Percentiles rank a stretch among this genome's conserved stretches.
Conservation (phyloP, 2,888 invertebrate species). For the Caenorhabditis macrosperma region DNA sequence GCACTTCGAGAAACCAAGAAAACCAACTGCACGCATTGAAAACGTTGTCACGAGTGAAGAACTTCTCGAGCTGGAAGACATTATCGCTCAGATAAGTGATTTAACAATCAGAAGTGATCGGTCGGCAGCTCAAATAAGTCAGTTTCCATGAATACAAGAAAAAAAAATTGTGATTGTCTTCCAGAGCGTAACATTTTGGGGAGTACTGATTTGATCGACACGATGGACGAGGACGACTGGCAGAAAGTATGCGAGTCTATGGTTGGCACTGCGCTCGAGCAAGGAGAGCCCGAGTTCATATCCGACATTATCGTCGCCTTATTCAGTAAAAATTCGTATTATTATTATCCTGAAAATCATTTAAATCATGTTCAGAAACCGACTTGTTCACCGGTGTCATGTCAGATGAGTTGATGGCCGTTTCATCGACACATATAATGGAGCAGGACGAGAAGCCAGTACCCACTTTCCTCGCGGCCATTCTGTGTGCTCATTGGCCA, state of each 20-base stretch:
- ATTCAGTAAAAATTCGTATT: constrained; percentile 55
- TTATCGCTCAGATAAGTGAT: constrained; percentile 62
- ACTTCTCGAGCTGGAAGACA: constrained; percentile 59
- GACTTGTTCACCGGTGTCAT: constrained; percentile 50
- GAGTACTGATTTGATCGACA: constrained; percentile 42
- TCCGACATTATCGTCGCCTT: constrained; percentile 57
- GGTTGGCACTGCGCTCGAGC: constrained; percentile 50
- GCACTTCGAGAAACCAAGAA: not conserved
- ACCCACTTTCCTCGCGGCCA: constrained; percentile 51
- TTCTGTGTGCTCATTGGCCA: constrained; percentile 65
- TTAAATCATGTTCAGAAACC: constrained; percentile 47
- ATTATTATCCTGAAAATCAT: not conserved
- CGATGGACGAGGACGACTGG: constrained; percentile 67
- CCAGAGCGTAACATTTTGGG: constrained; percentile 61
- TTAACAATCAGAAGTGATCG: constrained; percentile 55
- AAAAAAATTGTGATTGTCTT: not conserved
- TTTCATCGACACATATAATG: constrained; percentile 55
- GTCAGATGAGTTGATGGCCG: constrained; percentile 36
- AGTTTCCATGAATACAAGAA: constrained; percentile 5
- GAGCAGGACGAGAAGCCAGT: constrained; percentile 37
- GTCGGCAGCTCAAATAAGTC: constrained; percentile 64
- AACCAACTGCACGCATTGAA: not conserved
- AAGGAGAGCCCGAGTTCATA: constrained; percentile 65
- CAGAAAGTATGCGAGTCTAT: constrained; percentile 49
- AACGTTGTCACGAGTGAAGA: constrained; percentile 16